Evolutionary conservation across 2,113 vertebrate genomes (phyloP), one percentile per base, ranked within the genome.

Genomic region (Desmodus rotundus): DNA sequence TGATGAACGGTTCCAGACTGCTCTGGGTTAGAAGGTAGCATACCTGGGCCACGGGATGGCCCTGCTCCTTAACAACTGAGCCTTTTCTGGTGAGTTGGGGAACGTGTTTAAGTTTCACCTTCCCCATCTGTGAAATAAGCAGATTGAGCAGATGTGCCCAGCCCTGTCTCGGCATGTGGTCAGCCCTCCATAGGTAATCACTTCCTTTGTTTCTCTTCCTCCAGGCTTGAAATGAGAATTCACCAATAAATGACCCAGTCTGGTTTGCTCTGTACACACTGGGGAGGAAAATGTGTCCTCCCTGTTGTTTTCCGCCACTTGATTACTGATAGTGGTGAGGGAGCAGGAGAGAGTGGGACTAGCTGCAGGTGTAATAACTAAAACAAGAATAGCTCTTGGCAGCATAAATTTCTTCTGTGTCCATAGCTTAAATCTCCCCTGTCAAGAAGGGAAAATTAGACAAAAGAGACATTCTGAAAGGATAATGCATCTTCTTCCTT

Each of bases 391-490:
- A 43, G 72, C 15, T 85, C 81, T 63, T 70, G 94, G 92, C 72
- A 83, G 82, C 20, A 0, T 20, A 5, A 24, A 68, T 85, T 43
- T 86, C 88, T 91, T 92, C 91, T 78, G 76, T 90, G 43, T 72
- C 26, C 3, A 3, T 47, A 47, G 63, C 56, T 86, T 93, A 96
- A 88, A 95, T 87, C 91, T 95, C 93, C 36, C 56, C 61, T 63
- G 43, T 94, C 82, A 93, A 95, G 83, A 89, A 82, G 81, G 88
- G 63, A 89, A 94, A 95, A 95, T 84, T 92, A 97, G 91, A 94
- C 93, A 87, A 94, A 94, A 83, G 73, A 56, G 91, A 93, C 78
- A 47, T 72, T 72, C 36, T 38, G 67, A 92, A 92, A 93, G 56
- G 82, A 74, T 93, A 93, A 87, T 36, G 68, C 91, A 47, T 15